Percentiles rank a stretch among this genome's conserved stretches.
phyloP scores from a whole-genome alignment of 2,113 vertebrate genomes.

The Larimichthys polyactis region DNA sequence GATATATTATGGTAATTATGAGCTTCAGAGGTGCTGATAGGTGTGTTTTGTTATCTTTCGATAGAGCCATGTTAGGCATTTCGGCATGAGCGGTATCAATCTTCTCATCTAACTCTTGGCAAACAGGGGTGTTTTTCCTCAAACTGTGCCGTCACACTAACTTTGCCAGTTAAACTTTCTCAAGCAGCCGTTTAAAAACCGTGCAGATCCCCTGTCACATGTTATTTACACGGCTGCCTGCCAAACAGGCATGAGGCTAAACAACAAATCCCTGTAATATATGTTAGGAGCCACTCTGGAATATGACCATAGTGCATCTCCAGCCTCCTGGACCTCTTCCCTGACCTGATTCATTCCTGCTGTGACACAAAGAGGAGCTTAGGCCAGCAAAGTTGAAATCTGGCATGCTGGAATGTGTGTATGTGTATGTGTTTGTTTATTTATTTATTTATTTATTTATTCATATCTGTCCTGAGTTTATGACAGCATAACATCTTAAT shows the following conservation, averaged over 20 bases:
- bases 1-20: neutral
- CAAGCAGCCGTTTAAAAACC: constrained; percentile 2
- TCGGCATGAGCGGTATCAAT: neutral
- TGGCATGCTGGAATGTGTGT: constrained; percentile 15
- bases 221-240: constrained; percentile 19
- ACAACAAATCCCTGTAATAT: constrained; percentile 37
- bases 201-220: neutral
- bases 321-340: constrained; percentile 60
- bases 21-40: neutral
- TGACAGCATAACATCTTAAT: constrained; percentile 20
- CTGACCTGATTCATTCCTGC: constrained; percentile 71
- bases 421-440: neutral
- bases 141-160: neutral
- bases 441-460: too few species aligned
- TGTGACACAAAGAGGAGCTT: constrained; percentile 59
- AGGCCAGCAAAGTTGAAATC: constrained; percentile 50
- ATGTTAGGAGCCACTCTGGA: constrained; percentile 45
- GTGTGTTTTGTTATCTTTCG: neutral
- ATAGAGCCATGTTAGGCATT: neutral
- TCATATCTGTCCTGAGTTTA: constrained; percentile 2
- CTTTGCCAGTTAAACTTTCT: constrained; percentile 4
- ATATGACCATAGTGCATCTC: constrained; percentile 55
- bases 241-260: constrained; percentile 37
- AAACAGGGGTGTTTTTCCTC: neutral
- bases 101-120: neutral